phyloP scores from a whole-genome alignment of 2,888 invertebrate genomes.

The Antitype chi region DNA sequence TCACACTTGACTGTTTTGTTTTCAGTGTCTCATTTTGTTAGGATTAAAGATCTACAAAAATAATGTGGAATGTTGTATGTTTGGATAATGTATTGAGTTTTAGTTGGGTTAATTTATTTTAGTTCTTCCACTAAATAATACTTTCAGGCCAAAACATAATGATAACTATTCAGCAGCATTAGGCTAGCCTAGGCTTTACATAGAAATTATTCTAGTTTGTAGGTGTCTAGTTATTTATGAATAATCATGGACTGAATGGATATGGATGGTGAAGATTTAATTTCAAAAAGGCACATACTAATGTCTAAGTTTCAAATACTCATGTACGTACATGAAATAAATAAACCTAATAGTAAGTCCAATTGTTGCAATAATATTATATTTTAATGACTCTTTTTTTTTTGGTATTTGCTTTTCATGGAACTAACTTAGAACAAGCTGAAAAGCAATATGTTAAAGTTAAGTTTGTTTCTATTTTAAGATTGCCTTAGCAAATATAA shows the following conservation, averaged over 20 bases:
- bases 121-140: slow-evolving; percentile 56
- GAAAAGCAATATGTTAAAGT: slow-evolving; percentile 60
- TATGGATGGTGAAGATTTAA: slow-evolving; percentile 83
- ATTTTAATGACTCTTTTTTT: slow-evolving; percentile 65
- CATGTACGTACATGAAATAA: slow-evolving; percentile 68
- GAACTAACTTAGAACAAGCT: slow-evolving; percentile 54
- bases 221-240: slow-evolving; percentile 65
- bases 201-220: slow-evolving; percentile 48
- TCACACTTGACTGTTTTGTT: slow-evolving; percentile 33
- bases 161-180: slow-evolving; percentile 37
- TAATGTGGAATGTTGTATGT: slow-evolving; percentile 85
- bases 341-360: slow-evolving; percentile 68
- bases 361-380: slow-evolving; percentile 56
- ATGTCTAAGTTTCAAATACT: slow-evolving; percentile 73
- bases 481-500: slow-evolving; percentile 40
- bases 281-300: slow-evolving; percentile 85
- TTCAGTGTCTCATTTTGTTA: slow-evolving; percentile 45
- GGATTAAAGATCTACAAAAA: slow-evolving; percentile 77
- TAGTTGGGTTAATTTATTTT: slow-evolving; percentile 65
- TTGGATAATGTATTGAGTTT: slow-evolving; percentile 69
- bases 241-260: slow-evolving; percentile 80
- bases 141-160: slow-evolving; percentile 45
- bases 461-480: slow-evolving; percentile 21
- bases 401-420: slow-evolving; percentile 71
- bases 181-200: slow-evolving; percentile 39